Base-by-base conservation (phyloP, 2,888 invertebrate species). In the Hirtodrosophila duncani region DNA sequence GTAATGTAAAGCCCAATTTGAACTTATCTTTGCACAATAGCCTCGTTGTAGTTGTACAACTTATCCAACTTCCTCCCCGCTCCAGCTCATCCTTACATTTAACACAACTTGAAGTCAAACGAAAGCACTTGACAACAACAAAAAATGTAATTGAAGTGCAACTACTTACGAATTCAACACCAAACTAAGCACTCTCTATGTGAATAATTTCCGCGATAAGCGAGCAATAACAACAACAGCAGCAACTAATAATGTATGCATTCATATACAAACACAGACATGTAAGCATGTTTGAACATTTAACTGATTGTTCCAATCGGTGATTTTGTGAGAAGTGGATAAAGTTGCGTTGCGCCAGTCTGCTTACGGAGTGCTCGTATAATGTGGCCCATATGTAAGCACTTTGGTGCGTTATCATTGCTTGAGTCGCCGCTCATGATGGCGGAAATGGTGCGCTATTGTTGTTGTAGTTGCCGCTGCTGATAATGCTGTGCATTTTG, bases 361-460 rank as follows among this genome's bases (percentile, higher is more conserved):
- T n/a, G n/a, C n/a, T n/a, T n/a, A n/a, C n/a, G n/a, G n/a, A n/a
- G n/a, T n/a, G n/a, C n/a, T n/a, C n/a, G n/a, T n/a, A n/a, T n/a
- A n/a, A n/a, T n/a, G n/a, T 34, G 67, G 36, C 30, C 38, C 23
- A 26, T 36, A 42, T 60, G 38, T 31, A 39, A 66, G 60, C 70
- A 46, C 42, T 30, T 57, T 59, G 50, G 39, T 41, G 26, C 34
- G 55, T 72, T 80, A 80, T 80, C 81, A 57, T 33, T 44, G 63
- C 42, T 56, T 34, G 33, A 14, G 29, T n/a, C 16, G 21, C 33
- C 37, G 37, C 43, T 45, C 56, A 75, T 83, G 75, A 82, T 70
- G 81, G 84, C 84, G 83, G 83, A 83, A 84, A 77, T 84, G 70
- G 67, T 65, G 67, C 66, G 48, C 53, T 77, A 68, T 67, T 62